Base-by-base conservation (phyloP, 1,140 invertebrate species). In the Delia radicum region DNA sequence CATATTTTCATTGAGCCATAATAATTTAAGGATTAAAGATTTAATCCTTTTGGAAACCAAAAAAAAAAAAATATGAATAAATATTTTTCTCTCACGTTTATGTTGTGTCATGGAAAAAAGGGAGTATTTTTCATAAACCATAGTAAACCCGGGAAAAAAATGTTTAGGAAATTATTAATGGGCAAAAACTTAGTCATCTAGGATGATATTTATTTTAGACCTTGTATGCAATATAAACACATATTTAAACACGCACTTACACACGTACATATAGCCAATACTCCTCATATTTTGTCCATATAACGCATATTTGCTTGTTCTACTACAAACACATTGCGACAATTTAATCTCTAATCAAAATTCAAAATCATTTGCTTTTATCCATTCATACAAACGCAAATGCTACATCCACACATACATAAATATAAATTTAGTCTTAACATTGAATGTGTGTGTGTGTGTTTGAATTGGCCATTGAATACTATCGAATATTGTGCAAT, bases 281-380 rank as follows among this genome's bases (percentile, higher is more conserved):
- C 7, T n/a, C 26, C 12, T 31, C 0, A 24, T 33, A 55, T 55
- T 55, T 55, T 55, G 48, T 21, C 0, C 7, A 55, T 55, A 55
- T 55, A 21, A 55, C 3, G 48, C 29, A 33, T 69, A 69, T 67
- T 67, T 31, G 63, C 28, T 33, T 37, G 29, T 69, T 31, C 12
- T 31, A 29, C 15, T 31, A 18, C 63, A 67, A 67, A 67, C 18
- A 65, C 7, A 67, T 67, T 67, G 65, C 31, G 65, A 69, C 65
- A 69, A 69, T 69, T 69, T 69, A 69, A 69, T 69, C 65, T 69
- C 65, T 69, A 69, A 69, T 69, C 65, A 69, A 69, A 33, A 69
- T 69, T 69, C 65, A 37, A 69, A 69, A 69, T 69, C 65, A 69
- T 33, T 69, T 69, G 65, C 65, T 18, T 21, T 33, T 26, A 33